These are phyloP conservation scores for Florisuga fusca DNA, from an alignment of 2,797 vertebrate genomes.

Conservation along the genomic window DNA sequence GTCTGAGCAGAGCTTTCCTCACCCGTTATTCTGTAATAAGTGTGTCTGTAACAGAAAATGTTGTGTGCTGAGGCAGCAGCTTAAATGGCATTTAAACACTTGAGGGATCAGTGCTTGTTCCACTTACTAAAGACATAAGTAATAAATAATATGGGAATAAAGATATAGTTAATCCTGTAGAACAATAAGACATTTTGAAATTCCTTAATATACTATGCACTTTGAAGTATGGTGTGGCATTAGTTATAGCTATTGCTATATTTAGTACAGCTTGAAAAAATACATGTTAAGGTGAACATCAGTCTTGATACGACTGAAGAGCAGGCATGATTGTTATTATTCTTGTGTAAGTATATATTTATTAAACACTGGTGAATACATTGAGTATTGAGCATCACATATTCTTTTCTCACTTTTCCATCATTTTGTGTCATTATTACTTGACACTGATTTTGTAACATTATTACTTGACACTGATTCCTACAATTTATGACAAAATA, in stretches of 20 bases:
- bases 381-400: background rate
- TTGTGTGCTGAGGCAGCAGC: background rate
- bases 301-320: background rate
- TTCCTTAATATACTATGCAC: background rate
- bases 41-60: background rate
- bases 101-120: background rate
- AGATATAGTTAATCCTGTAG: background rate
- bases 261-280: background rate
- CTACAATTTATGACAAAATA: background rate
- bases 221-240: background rate
- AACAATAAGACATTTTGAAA: background rate
- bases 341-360: background rate
- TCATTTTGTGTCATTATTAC: background rate
- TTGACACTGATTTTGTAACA: background rate
- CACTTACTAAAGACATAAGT: background rate
- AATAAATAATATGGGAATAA: background rate
- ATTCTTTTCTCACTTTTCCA: background rate
- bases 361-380: background rate
- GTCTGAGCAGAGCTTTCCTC: conserved; percentile 19
- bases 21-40: conserved; percentile 25
- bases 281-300: background rate
- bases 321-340: background rate
- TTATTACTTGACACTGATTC: background rate
- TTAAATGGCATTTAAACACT: conserved; percentile 7
- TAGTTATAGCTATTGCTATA: background rate